Conservation (phyloP, 2,888 invertebrate species). For the Cabera pusaria region DNA sequence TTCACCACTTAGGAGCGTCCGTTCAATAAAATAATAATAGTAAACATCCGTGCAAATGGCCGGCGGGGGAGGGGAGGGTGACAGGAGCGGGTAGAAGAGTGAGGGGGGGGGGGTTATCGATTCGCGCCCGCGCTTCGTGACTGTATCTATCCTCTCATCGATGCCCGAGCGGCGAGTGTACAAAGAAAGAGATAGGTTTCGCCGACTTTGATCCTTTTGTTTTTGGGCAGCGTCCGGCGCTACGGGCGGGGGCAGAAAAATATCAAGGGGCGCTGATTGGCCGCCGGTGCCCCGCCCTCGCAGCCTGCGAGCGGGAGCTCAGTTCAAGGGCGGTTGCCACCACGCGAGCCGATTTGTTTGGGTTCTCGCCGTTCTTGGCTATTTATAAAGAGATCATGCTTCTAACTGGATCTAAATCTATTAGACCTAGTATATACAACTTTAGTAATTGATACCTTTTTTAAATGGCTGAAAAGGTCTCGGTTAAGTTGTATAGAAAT, state of each 20-base stretch:
- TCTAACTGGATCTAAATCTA: too few relatives aligned
- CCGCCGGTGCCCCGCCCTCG: slow-evolving; percentile 71
- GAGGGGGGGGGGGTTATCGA: slow-evolving; percentile 62
- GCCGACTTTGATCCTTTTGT: slow-evolving; percentile 83
- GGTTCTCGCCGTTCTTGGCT: slow-evolving; percentile 52
- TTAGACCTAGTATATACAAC: too few relatives aligned
- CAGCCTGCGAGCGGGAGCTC: slow-evolving; percentile 52
- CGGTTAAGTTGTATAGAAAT: too few relatives aligned
- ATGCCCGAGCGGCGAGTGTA: slow-evolving; percentile 78
- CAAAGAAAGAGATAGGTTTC: slow-evolving; percentile 84
- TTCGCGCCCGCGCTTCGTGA: slow-evolving; percentile 82
- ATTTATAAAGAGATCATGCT: slow-evolving; percentile 2
- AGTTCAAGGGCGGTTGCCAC: slow-evolving; percentile 80
- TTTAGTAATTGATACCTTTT: too few relatives aligned
- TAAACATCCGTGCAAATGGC: slow-evolving; percentile 83
- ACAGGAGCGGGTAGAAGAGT: slow-evolving; percentile 48
- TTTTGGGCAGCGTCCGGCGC: slow-evolving; percentile 83
- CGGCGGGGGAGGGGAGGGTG: slow-evolving; percentile 53
- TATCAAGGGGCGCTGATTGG: slow-evolving; percentile 81
- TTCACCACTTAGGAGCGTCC: slow-evolving; percentile 72
- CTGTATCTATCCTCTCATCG: slow-evolving; percentile 83
- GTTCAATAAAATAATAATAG: slow-evolving; percentile 83
- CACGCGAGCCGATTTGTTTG: slow-evolving; percentile 67
- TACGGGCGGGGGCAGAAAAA: slow-evolving; percentile 82
- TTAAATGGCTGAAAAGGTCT: too few relatives aligned